Evolutionary conservation across 1,140 invertebrate genomes (phyloP), one percentile per base, ranked within the genome.

Genomic region (Drosophila subpulchrella): DNA sequence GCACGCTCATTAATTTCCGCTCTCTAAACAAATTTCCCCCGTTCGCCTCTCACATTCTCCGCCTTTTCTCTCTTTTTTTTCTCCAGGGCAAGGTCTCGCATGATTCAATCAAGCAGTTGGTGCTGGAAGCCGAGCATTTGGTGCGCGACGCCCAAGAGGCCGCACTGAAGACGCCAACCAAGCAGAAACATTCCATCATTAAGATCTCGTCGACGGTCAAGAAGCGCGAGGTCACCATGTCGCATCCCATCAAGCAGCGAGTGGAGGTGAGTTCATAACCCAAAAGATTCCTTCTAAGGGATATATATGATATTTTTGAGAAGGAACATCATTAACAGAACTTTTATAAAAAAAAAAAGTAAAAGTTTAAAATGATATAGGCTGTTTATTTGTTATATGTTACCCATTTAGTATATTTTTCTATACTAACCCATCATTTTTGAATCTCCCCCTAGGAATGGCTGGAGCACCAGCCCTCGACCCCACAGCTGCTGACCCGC

Each of bases 91-190:
- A 91, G 82, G 86, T 91, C 72, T 91, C 91, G 84, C 90, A 92
- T 86, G 91, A 92, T 83, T 91, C 91, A 82, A 92, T 92, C 78
- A 91, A 92, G 78, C 91, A 92, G 81, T 78, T 92, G 63, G 91
- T 92, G 60, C 77, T 91, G 54, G 91, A 91, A 55, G 91, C 91
- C 46, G 91, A 92, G 81, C 91, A 91, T 91, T 91, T 92, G 82
- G 91, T 92, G 72, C 91, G 91, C 78, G 91, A 92, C 75, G 81
- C 84, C 74, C 84, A 89, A 70, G 84, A 89, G 62, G 75, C 90
- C 17, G 56, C 86, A 34, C 67, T 91, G 76, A 92, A 92, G 83
- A 92, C 91, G 59, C 91, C 91, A 77, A 85, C 79, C 66, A 92
- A 92, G 79, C 88, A 86, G 80, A 91, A 92, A 79, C 90, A 91